Percentiles rank a stretch among this genome's conserved stretches.
Evolutionary conservation across 1,140 invertebrate genomes (phyloP).

Genomic region (Bombus superbus): DNA sequence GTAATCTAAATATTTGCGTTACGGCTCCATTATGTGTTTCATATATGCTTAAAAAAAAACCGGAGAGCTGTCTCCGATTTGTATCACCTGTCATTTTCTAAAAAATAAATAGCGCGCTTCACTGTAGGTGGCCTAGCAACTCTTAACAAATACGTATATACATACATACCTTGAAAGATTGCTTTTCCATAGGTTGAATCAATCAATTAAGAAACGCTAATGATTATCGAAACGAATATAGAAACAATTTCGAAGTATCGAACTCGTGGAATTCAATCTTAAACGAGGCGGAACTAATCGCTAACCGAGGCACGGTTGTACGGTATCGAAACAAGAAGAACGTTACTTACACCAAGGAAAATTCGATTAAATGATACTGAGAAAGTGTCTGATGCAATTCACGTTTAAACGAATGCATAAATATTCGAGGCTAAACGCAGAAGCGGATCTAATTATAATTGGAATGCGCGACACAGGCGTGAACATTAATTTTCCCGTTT

Average conservation of each 20-base stretch:
- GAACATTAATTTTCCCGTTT: slow-evolving; percentile 28
- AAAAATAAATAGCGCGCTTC: neutral
- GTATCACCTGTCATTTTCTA: neutral
- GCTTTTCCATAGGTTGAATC: neutral
- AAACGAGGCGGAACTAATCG: slow-evolving; percentile 22
- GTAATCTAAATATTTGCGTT: neutral
- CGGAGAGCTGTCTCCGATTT: neutral
- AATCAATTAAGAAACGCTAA: neutral
- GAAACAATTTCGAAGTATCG: neutral
- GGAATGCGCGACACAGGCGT: slow-evolving; percentile 1
- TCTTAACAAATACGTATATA: too few species aligned
- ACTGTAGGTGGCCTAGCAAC: neutral
- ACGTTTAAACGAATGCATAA: neutral
- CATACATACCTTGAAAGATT: neutral
- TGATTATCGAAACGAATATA: neutral
- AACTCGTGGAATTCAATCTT: neutral
- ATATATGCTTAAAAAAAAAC: neutral
- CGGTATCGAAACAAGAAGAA: neutral
- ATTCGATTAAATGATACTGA: neutral
- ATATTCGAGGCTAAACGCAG: slow-evolving; percentile 8
- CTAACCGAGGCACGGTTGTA: neutral
- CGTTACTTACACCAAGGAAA: neutral
- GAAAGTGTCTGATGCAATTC: slow-evolving; percentile 15
- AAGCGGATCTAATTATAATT: slow-evolving; percentile 27
- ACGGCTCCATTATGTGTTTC: neutral